Conservation (phyloP, 2,797 vertebrate genomes). For the Rhinogobio ventralis region DNA sequence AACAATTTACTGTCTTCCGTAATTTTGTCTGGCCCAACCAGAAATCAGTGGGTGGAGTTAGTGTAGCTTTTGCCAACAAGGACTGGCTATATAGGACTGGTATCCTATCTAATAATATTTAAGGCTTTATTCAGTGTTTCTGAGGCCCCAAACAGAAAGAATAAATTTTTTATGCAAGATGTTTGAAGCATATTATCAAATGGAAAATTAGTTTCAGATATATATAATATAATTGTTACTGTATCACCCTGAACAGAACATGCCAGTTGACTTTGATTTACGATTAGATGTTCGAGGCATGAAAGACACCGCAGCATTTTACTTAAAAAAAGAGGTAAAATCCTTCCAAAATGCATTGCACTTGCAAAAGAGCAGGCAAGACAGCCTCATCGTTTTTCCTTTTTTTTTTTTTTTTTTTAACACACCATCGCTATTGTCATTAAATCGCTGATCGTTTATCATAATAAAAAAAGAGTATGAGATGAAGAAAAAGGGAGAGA, state of each 20-base stretch:
- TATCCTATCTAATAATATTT: neutral
- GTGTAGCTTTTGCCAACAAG: too few species aligned
- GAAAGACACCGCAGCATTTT: neutral
- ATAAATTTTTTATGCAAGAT: neutral
- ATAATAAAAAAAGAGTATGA: conserved; percentile 58
- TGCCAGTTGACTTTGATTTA: neutral
- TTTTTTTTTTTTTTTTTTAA: conserved; percentile 25
- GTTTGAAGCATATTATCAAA: neutral
- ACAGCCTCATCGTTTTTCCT: conserved; percentile 2
- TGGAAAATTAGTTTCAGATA: neutral
- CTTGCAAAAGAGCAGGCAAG: conserved; percentile 32
- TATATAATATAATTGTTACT: neutral
- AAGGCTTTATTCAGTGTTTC: neutral
- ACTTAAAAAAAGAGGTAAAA: neutral
- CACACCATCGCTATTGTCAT: conserved; percentile 63
- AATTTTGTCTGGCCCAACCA: too few species aligned
- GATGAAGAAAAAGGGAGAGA: conserved; percentile 51
- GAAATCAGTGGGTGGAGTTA: too few species aligned
- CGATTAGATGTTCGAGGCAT: neutral
- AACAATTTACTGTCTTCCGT: too few species aligned
- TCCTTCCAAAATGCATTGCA: neutral
- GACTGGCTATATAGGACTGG: too few species aligned
- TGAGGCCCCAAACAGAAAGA: neutral
- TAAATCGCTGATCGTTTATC: conserved; percentile 72
- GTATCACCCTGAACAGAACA: neutral